phyloP scores from a whole-genome alignment of 2,797 vertebrate species.

The Sebastes wilsoni region DNA sequence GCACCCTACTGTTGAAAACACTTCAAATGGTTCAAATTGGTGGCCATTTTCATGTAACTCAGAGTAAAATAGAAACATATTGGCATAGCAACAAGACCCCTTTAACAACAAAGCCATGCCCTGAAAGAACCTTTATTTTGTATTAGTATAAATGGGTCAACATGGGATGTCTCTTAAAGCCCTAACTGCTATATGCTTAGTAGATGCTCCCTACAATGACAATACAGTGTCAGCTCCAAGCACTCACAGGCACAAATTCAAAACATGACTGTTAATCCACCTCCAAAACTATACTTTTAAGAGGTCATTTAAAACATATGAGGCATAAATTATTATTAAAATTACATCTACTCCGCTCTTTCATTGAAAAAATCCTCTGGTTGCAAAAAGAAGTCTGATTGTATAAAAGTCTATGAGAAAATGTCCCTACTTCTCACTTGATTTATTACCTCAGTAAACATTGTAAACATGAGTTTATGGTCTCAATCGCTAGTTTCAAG shows the following conservation, averaged over 20 bases:
- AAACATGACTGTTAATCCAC: neutral
- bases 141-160: neutral
- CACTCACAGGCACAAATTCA: neutral
- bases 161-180: neutral
- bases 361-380: too few relatives aligned
- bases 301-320: too few relatives aligned
- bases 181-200: neutral
- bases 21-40: neutral
- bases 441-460: too few relatives aligned
- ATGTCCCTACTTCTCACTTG: too few relatives aligned
- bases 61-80: neutral
- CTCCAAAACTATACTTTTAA: too few relatives aligned
- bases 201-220: neutral
- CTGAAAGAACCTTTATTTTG: neutral
- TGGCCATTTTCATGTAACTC: slow-evolving; percentile 12
- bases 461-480: too few relatives aligned
- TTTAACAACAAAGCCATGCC: neutral
- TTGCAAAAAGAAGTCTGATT: too few relatives aligned
- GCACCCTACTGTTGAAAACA: neutral
- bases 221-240: neutral
- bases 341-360: too few relatives aligned
- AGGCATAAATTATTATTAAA: too few relatives aligned
- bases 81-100: neutral
- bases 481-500: too few relatives aligned
- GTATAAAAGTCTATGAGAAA: too few relatives aligned